phyloP scores from a whole-genome alignment of 2,797 vertebrate genomes.

The Dendrocincla tyrannina region DNA sequence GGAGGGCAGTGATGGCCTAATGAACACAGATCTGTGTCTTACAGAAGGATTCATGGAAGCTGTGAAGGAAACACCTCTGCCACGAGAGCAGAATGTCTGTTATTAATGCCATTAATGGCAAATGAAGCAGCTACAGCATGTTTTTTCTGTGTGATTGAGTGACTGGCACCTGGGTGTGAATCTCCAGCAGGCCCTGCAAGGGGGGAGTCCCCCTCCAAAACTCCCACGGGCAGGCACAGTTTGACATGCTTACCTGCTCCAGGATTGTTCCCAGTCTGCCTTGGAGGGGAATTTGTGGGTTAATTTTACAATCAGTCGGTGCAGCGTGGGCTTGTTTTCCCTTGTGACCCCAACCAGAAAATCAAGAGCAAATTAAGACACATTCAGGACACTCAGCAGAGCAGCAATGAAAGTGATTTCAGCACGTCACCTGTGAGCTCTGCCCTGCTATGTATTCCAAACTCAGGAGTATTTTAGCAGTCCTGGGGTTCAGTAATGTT shows the following conservation, averaged over 20 bases:
- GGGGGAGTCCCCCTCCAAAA: too few relatives aligned
- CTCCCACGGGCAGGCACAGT: neutral
- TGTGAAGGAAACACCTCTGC: neutral
- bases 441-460: neutral
- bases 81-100: accelerated
- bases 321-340: neutral
- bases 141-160: neutral
- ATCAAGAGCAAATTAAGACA: neutral
- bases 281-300: neutral
- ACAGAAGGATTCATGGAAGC: neutral
- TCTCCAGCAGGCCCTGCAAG: neutral
- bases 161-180: neutral
- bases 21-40: neutral
- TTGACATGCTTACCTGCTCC: neutral
- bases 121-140: neutral
- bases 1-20: neutral
- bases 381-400: neutral
- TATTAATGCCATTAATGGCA: neutral
- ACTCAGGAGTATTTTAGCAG: neutral
- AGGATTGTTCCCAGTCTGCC: neutral
- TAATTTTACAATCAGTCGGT: neutral
- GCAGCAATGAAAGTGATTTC: neutral
- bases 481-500: neutral
- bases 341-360: neutral
- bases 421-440: neutral